Evolutionary conservation across 2,797 vertebrate genomes (phyloP).

Genomic region (Silurus aristotelis): DNA sequence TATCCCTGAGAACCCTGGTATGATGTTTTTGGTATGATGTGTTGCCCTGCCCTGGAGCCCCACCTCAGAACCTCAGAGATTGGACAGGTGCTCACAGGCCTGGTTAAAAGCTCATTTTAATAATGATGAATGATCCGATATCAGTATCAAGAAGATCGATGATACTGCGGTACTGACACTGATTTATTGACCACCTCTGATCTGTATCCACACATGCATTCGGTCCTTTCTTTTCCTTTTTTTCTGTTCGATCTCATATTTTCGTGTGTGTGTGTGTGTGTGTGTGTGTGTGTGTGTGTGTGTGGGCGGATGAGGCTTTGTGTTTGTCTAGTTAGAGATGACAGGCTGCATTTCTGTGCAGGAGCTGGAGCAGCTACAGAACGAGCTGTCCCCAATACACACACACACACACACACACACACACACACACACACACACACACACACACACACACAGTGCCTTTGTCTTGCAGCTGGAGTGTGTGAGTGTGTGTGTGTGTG

Average conservation of each 20-base stretch:
- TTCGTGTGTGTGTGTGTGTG: slow-evolving; percentile 21
- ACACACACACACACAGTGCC: slow-evolving; percentile 30
- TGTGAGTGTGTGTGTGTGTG: slow-evolving; percentile 28
- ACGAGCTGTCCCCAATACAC: slow-evolving; percentile 17
- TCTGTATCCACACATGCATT: neutral
- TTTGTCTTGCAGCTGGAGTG: slow-evolving; percentile 35
- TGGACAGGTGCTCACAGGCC: neutral
- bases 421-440: slow-evolving; percentile 30
- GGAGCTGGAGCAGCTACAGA: neutral
- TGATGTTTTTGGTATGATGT: neutral
- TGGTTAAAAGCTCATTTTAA: neutral
- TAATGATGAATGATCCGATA: neutral
- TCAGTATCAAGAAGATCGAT: neutral
- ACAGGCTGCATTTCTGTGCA: slow-evolving; percentile 28
- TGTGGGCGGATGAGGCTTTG: slow-evolving; percentile 9
- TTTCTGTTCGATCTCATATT: neutral
- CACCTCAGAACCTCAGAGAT: neutral
- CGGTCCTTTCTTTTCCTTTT: neutral
- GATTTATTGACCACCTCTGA: too few species aligned
- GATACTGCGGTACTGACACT: neutral
- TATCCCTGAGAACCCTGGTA: neutral
- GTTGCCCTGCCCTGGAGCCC: neutral
- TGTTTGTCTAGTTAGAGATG: slow-evolving; percentile 27
- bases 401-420: slow-evolving; percentile 27
- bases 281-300: slow-evolving; percentile 40